Base-by-base conservation (phyloP, 2,797 vertebrate species). In the Mormyrops attenuatus region DNA sequence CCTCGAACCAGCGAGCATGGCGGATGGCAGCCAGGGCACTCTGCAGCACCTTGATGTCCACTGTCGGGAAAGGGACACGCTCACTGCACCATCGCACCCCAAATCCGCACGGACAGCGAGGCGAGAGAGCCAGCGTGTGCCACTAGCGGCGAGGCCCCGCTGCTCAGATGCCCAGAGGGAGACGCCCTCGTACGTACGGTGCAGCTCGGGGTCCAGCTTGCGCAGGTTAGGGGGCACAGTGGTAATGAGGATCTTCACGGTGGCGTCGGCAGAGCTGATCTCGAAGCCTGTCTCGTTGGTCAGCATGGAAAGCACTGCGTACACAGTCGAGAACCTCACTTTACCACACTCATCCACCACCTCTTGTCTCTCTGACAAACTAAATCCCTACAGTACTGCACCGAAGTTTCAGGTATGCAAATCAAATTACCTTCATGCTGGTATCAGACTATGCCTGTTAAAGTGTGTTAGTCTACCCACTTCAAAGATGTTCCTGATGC, bases 1-100 rank as follows among this genome's bases (percentile, higher is more conserved):
- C 98, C 92, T 99, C 98, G 44, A 99, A 99, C 98, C 98, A 99
- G 87, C 98, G 97, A 1, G 98, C 98, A 0, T 99, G 98, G 2
- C 98, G 94, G 92, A 99, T 99, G 90, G 98, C 98, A 0, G 98
- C 98, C n/a, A 99, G 95, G 4, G 98, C 98, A 0, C 98, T 99
- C 93, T 99, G 98, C 89, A 99, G 95, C 87, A 99, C 98, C 92
- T 99, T 99, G 92, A 99, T 99, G 92, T 99, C 98, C 97, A 99
- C 98, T 99, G 93, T 8, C 6, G 89, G 84, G 80, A 89, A 84
- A 34, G 89, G 85, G 7, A 85, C 20, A 41, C 20, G 6, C 53
- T 17, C n/a, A 77, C 66, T 77, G 60, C 22, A 30, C 60, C 60
- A 0, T 66, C 60, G 1, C 9, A 30, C 26, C 63, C 26, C 63